phyloP scores from a whole-genome alignment of 1,140 invertebrate genomes.

The Pentalonia nigronervosa region DNA sequence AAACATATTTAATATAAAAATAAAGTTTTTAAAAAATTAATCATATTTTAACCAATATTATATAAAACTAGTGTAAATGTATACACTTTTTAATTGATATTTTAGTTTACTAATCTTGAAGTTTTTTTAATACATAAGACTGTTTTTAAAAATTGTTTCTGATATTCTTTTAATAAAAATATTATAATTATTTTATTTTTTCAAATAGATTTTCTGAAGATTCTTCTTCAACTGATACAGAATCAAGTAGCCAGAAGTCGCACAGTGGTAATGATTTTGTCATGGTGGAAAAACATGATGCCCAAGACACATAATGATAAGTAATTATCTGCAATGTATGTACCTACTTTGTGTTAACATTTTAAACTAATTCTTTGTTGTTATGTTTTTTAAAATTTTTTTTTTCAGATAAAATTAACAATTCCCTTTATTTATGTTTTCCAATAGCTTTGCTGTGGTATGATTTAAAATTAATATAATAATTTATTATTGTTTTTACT shows the following conservation, averaged over 20 bases:
- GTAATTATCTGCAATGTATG: background rate
- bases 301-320: slow-evolving; percentile 64
- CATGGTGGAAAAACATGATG: slow-evolving; percentile 73
- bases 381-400: slow-evolving; percentile 5
- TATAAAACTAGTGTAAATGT: background rate
- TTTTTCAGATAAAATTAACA: slow-evolving; percentile 51
- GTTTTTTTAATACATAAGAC: background rate
- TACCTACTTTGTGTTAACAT: slow-evolving; percentile 1
- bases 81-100: background rate
- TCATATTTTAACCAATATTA: background rate
- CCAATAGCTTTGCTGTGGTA: slow-evolving; percentile 48
- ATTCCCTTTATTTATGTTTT: slow-evolving; percentile 53
- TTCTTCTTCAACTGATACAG: slow-evolving; percentile 68
- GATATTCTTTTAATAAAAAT: background rate
- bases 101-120: background rate
- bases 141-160: background rate
- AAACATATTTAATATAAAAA: background rate
- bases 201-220: slow-evolving; percentile 63
- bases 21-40: background rate
- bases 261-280: slow-evolving; percentile 83
- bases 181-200: slow-evolving; percentile 41
- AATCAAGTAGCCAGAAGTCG: slow-evolving; percentile 74
- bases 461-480: slow-evolving; percentile 46
- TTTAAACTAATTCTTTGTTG: slow-evolving; percentile 50
- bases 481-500: slow-evolving; percentile 42